Percentiles rank a stretch among this genome's conserved stretches.
Conservation (phyloP, 2,888 invertebrate species). For the Serripes groenlandicus region DNA sequence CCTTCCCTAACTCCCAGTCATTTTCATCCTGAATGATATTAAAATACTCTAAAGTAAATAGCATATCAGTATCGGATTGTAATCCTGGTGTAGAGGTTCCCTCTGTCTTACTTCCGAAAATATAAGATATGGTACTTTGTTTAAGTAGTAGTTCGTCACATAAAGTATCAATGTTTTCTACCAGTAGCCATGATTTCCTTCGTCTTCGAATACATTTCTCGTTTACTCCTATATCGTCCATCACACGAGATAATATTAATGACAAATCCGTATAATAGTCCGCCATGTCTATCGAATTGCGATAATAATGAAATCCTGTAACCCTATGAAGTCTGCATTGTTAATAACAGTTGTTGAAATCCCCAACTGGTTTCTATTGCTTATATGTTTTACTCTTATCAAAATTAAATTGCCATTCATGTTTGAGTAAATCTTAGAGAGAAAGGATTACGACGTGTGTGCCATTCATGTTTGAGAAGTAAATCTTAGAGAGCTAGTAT, state of each 20-base stretch:
- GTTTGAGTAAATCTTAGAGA: too few species aligned
- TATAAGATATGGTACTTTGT: background rate
- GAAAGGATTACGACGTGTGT: too few species aligned
- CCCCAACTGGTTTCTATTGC: too few species aligned
- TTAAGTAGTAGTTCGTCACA: background rate
- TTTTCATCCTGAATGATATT: conserved; percentile 16
- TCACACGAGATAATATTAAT: background rate
- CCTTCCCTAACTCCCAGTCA: conserved; percentile 12
- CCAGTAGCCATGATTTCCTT: background rate
- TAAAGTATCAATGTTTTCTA: background rate
- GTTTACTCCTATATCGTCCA: conserved; percentile 29
- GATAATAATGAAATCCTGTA: too few species aligned
- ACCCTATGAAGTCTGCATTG: too few species aligned
- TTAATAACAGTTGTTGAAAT: too few species aligned
- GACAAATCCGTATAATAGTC: background rate
- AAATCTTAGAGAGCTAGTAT: too few species aligned
- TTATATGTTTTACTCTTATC: too few species aligned
- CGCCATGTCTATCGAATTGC: too few species aligned
- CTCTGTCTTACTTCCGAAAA: conserved; percentile 34
- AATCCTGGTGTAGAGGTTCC: conserved; percentile 26
- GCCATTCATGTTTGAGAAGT: too few species aligned
- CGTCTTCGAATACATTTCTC: background rate
- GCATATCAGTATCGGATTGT: conserved; percentile 19
- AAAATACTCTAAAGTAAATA: background rate
- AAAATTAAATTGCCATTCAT: too few species aligned